phyloP scores from a whole-genome alignment of 1,140 invertebrate genomes.

The Tetragonula clypearis region DNA sequence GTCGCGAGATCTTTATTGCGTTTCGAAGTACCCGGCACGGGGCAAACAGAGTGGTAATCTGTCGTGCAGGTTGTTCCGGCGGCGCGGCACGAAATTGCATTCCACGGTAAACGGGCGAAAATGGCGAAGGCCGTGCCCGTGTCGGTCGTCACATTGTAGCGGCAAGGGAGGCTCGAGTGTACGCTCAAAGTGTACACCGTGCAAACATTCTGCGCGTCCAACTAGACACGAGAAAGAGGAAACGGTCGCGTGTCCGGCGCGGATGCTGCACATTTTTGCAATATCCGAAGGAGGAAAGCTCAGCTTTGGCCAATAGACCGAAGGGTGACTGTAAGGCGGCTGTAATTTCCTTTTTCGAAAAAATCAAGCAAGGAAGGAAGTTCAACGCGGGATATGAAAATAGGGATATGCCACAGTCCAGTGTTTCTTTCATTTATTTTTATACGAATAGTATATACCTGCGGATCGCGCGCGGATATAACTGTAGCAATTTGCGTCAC shows the following conservation, averaged over 20 bases:
- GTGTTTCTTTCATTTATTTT: too few relatives aligned
- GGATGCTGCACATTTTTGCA: conserved; percentile 17
- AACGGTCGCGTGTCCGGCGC: background rate
- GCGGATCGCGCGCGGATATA: too few relatives aligned
- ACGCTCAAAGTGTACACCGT: conserved; percentile 32
- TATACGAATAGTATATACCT: too few relatives aligned
- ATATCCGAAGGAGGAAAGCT: background rate
- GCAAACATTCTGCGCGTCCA: conserved; percentile 47
- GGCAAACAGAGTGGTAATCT: conserved; percentile 70
- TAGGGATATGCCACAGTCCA: too few relatives aligned
- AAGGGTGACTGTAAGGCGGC: too few relatives aligned
- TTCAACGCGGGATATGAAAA: too few relatives aligned
- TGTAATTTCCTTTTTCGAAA: background rate
- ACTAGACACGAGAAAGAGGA: background rate
- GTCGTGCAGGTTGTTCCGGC: conserved; percentile 62
- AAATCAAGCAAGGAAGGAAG: background rate
- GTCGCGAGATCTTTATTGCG: conserved; percentile 66
- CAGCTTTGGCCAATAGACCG: background rate
- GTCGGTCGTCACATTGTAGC: background rate
- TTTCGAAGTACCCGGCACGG: conserved; percentile 62
- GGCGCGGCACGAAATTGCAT: conserved; percentile 69
- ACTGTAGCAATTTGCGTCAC: too few relatives aligned
- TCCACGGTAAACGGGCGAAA: conserved; percentile 70
- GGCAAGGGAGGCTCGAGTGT: background rate
- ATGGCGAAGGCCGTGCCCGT: conserved; percentile 35